Evolutionary conservation across 2,888 invertebrate species (phyloP).

Genomic region (Germaria angustata): DNA sequence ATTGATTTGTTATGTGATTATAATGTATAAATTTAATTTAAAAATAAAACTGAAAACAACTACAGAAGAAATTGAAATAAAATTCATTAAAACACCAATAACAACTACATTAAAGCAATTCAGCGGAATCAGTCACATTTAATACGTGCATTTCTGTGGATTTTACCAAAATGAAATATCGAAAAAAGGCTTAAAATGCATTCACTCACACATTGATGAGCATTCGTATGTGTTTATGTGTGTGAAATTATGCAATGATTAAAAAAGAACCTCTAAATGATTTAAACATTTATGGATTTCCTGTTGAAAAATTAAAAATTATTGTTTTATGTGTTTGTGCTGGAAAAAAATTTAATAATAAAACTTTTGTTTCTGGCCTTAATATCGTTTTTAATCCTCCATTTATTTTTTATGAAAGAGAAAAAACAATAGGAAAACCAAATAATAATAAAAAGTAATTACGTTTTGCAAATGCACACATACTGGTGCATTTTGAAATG

Average conservation of each 20-base stretch:
- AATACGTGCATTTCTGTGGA: neutral
- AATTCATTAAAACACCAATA: slow-evolving; percentile 34
- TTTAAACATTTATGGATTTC: slow-evolving; percentile 61
- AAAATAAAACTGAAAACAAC: slow-evolving; percentile 16
- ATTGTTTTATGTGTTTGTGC: neutral
- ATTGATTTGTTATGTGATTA: slow-evolving; percentile 60
- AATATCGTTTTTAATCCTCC: neutral
- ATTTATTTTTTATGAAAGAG: neutral
- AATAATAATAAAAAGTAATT: slow-evolving; percentile 61
- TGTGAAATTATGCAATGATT: too few relatives aligned
- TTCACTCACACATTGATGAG: neutral
- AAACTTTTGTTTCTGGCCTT: slow-evolving; percentile 24
- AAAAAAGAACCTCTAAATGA: slow-evolving; percentile 43
- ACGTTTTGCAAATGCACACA: slow-evolving; percentile 28
- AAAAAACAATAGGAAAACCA: neutral
- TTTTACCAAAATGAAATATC: slow-evolving; percentile 1
- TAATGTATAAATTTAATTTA: slow-evolving; percentile 39
- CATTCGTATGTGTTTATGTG: neutral
- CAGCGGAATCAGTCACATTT: slow-evolving; percentile 14
- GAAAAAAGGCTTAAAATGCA: neutral
- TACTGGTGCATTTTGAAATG: neutral
- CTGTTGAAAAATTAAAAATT: slow-evolving; percentile 52
- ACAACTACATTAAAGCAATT: slow-evolving; percentile 46
- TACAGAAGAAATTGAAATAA: slow-evolving; percentile 37
- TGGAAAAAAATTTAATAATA: slow-evolving; percentile 5